A percentile compares a stretch with the other conserved stretches of the same genome.
Evolutionary conservation across 64 coral and sea anemone species (phyloP).

Genomic region (Stylophora pistillata): DNA sequence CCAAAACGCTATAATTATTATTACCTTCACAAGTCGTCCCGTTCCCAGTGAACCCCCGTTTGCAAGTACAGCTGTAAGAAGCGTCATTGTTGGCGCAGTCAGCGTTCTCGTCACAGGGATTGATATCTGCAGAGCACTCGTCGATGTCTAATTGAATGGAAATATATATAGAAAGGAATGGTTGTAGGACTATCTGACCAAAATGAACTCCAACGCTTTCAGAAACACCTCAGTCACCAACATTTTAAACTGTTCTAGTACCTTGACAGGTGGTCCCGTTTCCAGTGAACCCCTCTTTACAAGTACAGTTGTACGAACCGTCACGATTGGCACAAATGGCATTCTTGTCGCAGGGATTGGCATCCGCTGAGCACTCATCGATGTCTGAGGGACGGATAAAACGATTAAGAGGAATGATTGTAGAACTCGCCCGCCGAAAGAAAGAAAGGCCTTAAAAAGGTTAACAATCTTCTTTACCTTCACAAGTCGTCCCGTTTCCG

Average conservation of each 20-base stretch:
- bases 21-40: slow-evolving; percentile 63
- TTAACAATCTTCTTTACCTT: too few species aligned
- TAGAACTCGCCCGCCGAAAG: too few species aligned
- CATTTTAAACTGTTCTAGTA: too few species aligned
- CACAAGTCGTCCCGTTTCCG: neutral
- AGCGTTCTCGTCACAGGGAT: slow-evolving; percentile 26
- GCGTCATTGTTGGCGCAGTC: slow-evolving; percentile 38
- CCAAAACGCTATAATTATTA: too few species aligned
- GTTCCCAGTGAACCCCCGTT: slow-evolving; percentile 41
- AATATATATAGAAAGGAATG: neutral
- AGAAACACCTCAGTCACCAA: neutral
- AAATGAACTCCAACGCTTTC: too few species aligned
- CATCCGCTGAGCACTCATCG: neutral
- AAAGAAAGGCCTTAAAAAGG: too few species aligned
- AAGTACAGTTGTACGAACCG: slow-evolving; percentile 58
- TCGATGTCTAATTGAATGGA: slow-evolving; percentile 32
- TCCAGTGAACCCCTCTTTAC: slow-evolving; percentile 24
- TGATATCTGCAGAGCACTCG: slow-evolving; percentile 34
- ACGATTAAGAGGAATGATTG: neutral
- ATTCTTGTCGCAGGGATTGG: neutral
- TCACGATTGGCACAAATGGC: slow-evolving; percentile 42
- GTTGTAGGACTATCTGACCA: too few species aligned
- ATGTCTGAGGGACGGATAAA: neutral
- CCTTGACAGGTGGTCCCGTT: neutral
- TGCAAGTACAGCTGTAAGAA: slow-evolving; percentile 54